Evolutionary conservation across 2,113 vertebrate species (phyloP), one percentile per base, ranked within the genome.

Genomic region (Pangasianodon gigas): DNA sequence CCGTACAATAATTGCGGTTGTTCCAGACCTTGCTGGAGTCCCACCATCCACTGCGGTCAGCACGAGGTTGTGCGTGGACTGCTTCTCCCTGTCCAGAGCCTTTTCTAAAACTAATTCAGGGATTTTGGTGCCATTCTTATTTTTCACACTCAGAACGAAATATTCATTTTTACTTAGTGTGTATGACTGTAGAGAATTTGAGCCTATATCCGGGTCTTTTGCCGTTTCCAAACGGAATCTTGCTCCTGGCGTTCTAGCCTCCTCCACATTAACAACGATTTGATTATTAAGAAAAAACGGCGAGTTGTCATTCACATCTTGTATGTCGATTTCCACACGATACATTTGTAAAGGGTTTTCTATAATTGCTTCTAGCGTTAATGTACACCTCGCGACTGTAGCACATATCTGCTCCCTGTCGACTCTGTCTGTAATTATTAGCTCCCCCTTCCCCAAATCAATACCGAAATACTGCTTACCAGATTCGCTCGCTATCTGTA

Each of bases 381-480:
- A 54, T 14, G 60, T 82, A 44, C 87, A 88, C 21, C 37, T 88
- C 60, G 21, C 6, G 85, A 86, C 14, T 54, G 93, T 82, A 95
- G 91, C 54, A 92, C 75, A 87, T 94, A 95, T 32, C 87, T 88
- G 29, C 86, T 85, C 89, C 93, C 88, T 91, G 89, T 87, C 90
- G 79, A 37, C 41, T 67, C 48, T 95, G 93, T 91, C 94, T 92
- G 85, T 95, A 56, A 94, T 88, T 60, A 91, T 67, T 37, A 95
- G 90, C 60, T 94, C 92, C 2, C 95, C 95, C 89, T 93, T 94
- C 48, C 91, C 84, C 90, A 92, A 81, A 92, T 92, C 93, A 48
- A 96, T 48, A 88, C 69, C 87, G 90, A 97, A 96, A 94, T 96
- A 96, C 92, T 96, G 95, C 58, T 95, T 96, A 94, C 94, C 95